Percentiles rank a stretch among this genome's conserved stretches.
These are phyloP conservation scores for Akabosia matsudoensis DNA, from an alignment of 1,140 invertebrate species.

Conservation along the genomic window DNA sequence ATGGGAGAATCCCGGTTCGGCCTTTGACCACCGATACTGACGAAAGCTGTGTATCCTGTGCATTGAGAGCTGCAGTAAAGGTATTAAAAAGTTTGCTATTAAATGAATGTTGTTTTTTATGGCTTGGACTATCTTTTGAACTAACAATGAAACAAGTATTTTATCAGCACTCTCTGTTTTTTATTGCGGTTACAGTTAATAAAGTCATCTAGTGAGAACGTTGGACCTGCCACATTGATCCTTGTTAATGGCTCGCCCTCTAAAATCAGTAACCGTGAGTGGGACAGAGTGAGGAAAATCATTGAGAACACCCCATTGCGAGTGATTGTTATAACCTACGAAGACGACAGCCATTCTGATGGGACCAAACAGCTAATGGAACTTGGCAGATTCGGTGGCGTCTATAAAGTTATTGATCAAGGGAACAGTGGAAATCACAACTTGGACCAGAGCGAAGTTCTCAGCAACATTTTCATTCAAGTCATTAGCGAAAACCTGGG, in stretches of 20 bases:
- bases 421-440: constrained; percentile 31
- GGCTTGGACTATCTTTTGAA: background rate
- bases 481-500: constrained; percentile 42
- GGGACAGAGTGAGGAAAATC: constrained; percentile 43
- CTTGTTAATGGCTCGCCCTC: constrained; percentile 43
- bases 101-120: background rate
- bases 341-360: constrained; percentile 32
- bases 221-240: constrained; percentile 42
- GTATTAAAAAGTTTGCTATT: constrained; percentile 28
- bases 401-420: constrained; percentile 42
- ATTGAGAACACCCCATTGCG: constrained; percentile 40
- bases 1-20: constrained; percentile 48
- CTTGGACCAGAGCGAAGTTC: constrained; percentile 45
- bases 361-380: constrained; percentile 30
- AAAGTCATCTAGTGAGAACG: constrained; percentile 39
- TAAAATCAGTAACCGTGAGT: constrained; percentile 35
- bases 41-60: constrained; percentile 42
- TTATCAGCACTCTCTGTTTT: background rate
- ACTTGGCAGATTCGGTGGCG: constrained; percentile 36
- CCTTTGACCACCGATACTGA: constrained; percentile 41
- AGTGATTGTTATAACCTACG: constrained; percentile 44
- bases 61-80: constrained; percentile 41
- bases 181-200: constrained; percentile 36
- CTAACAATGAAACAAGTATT: background rate
- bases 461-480: constrained; percentile 44